Percentiles rank a stretch among this genome's conserved stretches.
phyloP scores from a whole-genome alignment of 2,113 vertebrate species.

The Barnardius zonarius region DNA sequence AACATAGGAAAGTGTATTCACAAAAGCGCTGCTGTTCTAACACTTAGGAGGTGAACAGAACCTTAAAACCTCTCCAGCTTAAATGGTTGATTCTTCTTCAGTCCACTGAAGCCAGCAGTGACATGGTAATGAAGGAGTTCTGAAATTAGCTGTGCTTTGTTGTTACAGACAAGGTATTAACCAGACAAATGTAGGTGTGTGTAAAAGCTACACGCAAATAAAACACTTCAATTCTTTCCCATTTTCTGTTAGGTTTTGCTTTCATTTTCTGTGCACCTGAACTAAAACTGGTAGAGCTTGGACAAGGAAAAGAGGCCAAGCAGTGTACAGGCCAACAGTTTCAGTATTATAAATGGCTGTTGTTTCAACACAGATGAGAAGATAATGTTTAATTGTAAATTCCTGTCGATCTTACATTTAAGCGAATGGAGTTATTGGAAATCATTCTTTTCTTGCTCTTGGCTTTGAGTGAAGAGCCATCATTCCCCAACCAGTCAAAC shows the following conservation, averaged over 20 bases:
- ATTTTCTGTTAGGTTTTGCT: not conserved
- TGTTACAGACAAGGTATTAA: not conserved
- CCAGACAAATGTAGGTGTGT: not conserved
- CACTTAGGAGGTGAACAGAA: not conserved
- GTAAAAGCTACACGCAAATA: not conserved
- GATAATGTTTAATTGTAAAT: not conserved
- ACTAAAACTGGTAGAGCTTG: not conserved
- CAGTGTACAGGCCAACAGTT: not conserved
- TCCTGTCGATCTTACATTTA: not conserved
- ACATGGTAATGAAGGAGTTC: not conserved
- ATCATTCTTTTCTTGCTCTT: not conserved
- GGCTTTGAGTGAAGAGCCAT: not conserved
- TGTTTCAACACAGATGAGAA: not conserved
- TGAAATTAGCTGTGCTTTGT: not conserved
- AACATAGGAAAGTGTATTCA: accelerated
- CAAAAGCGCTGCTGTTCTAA: accelerated
- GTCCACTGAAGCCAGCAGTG: not conserved
- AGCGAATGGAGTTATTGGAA: not conserved
- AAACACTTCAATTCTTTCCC: not conserved
- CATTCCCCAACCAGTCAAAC: not conserved
- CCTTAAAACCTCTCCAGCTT: not conserved
- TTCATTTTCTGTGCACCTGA: not conserved
- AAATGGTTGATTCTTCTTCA: not conserved
- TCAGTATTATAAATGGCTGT: not conserved
- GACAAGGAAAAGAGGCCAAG: not conserved